Conservation (phyloP, 1,140 invertebrate species). For the Bicyclus anynana region DNA sequence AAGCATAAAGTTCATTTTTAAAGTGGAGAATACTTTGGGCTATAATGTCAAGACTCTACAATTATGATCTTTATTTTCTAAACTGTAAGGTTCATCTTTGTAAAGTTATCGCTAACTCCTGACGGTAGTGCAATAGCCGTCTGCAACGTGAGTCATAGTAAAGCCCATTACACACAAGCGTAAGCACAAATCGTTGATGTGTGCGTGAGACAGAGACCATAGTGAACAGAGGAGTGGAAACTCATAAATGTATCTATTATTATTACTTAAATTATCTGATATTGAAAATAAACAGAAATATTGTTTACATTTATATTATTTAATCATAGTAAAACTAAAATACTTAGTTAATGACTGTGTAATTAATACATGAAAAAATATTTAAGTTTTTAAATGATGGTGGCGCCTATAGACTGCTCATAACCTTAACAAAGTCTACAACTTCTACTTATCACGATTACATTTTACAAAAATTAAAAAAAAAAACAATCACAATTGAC, state of each 20-base stretch:
- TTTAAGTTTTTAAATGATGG: too few relatives aligned
- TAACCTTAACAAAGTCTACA: too few relatives aligned
- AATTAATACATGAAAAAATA: too few relatives aligned
- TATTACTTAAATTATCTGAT: not conserved
- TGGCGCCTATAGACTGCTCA: too few relatives aligned
- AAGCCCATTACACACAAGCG: slow-evolving; percentile 51
- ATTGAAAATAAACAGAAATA: too few relatives aligned
- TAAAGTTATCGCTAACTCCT: not conserved
- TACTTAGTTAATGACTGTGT: too few relatives aligned
- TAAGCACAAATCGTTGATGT: slow-evolving; percentile 1
- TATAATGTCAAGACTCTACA: not conserved
- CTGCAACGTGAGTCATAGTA: slow-evolving; percentile 61
- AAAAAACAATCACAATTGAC: too few relatives aligned
- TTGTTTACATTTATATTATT: too few relatives aligned
- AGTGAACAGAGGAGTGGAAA: not conserved
- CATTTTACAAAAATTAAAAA: too few relatives aligned
- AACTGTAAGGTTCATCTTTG: not conserved
- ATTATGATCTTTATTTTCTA: not conserved
- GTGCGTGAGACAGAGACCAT: slow-evolving; percentile 15
- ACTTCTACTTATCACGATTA: too few relatives aligned
- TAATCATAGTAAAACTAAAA: too few relatives aligned
- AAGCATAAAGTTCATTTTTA: not conserved
- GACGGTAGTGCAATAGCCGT: slow-evolving; percentile 12
- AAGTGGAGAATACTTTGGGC: not conserved
- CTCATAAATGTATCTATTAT: not conserved